phyloP scores from a whole-genome alignment of 2,113 vertebrate species.

The Pristiophorus japonicus region DNA sequence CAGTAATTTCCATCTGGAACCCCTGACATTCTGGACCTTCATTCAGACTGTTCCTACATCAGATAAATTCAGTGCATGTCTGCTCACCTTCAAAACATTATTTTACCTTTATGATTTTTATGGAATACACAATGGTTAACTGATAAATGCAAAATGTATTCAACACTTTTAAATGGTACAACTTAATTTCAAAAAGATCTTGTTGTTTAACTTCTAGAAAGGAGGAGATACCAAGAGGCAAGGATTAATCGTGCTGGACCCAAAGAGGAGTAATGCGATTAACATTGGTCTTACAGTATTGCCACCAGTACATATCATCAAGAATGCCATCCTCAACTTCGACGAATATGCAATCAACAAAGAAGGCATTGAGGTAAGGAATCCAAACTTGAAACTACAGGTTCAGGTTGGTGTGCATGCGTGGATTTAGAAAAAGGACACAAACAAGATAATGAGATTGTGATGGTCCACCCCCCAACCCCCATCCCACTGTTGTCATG shows the following conservation, averaged over 20 bases:
- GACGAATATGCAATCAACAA: slow-evolving; percentile 93
- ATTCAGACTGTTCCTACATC: background rate
- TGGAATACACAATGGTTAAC: background rate
- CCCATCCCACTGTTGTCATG: background rate
- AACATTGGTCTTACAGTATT: slow-evolving; percentile 92
- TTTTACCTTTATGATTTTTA: background rate
- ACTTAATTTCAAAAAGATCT: background rate
- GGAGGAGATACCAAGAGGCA: slow-evolving; percentile 69
- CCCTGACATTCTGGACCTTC: background rate
- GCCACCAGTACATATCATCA: slow-evolving; percentile 83
- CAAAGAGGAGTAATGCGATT: slow-evolving; percentile 89
- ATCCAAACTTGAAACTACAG: background rate
- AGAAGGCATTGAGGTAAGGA: slow-evolving; percentile 84
- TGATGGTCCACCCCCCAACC: background rate
- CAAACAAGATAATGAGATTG: background rate
- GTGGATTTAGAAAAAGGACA: background rate
- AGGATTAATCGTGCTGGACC: slow-evolving; percentile 74
- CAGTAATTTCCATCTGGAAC: background rate
- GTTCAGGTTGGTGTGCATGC: background rate
- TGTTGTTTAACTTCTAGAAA: slow-evolving; percentile 61
- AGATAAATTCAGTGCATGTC: background rate
- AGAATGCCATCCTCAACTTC: slow-evolving; percentile 80
- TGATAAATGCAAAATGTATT: background rate
- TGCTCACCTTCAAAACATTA: background rate
- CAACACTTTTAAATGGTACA: background rate